A percentile compares a stretch with the other conserved stretches of the same genome.
phyloP scores from a whole-genome alignment of 1,140 invertebrate genomes.

The Spodoptera frugiperda region DNA sequence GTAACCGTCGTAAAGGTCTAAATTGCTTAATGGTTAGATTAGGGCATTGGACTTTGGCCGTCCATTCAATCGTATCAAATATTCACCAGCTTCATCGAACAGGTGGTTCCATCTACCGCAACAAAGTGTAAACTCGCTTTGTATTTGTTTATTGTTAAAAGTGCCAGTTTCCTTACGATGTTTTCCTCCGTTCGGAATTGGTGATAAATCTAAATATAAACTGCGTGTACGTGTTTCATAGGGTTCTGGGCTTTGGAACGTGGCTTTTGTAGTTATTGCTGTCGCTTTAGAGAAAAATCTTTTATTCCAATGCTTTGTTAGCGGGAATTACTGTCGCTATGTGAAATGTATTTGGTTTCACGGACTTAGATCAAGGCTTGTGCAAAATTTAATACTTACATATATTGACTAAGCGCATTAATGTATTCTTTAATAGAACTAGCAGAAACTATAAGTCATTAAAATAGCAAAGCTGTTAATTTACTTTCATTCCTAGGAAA shows the following conservation, averaged over 20 bases:
- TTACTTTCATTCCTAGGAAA: no score
- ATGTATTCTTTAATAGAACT: no score
- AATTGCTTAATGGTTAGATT: constrained; percentile 27
- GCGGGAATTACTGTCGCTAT: no score
- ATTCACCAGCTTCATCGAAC: constrained; percentile 1
- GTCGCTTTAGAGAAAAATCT: no score
- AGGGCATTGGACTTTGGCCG: constrained; percentile 16
- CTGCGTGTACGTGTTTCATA: constrained; percentile 16
- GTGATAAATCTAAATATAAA: constrained; percentile 45
- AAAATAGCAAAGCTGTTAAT: no score
- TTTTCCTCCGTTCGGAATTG: constrained; percentile 37
- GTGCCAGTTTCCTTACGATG: constrained; percentile 37
- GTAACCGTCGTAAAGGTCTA: not conserved
- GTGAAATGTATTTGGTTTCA: no score
- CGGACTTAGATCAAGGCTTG: no score
- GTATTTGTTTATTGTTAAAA: constrained; percentile 38
- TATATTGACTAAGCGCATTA: no score
- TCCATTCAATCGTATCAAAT: constrained; percentile 12
- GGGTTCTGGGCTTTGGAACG: constrained; percentile 4
- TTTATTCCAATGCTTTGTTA: no score
- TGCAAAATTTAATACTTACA: no score
- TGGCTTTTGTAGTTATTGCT: no score
- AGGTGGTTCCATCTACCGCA: constrained; percentile 14
- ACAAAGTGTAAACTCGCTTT: not conserved
- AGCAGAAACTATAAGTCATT: no score